A percentile compares a stretch with the other conserved stretches of the same genome.
Conservation (phyloP, 1,140 invertebrate genomes). For the Coboldia fuscipes region DNA sequence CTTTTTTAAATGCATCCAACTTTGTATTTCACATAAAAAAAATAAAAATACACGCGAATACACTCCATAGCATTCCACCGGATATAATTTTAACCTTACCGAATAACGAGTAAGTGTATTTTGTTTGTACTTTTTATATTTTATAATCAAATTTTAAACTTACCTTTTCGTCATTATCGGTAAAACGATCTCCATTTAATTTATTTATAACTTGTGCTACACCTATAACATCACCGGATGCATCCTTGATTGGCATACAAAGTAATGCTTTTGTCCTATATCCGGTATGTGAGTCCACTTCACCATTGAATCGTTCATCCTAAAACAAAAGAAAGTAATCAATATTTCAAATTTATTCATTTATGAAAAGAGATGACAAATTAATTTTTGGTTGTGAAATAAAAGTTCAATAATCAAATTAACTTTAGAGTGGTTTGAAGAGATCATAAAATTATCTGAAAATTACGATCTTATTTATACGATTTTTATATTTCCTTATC, state of each 20-base stretch:
- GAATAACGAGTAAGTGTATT: no score
- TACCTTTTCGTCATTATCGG: slow-evolving; percentile 61
- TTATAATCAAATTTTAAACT: no score
- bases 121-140: no score
- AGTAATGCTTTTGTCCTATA: slow-evolving; percentile 81
- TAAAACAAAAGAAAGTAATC: slow-evolving; percentile 22
- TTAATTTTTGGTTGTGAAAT: not conserved
- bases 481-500: no score
- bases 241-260: slow-evolving; percentile 92
- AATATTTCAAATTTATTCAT: not conserved
- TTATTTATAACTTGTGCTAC: slow-evolving; percentile 96
- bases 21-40: no score
- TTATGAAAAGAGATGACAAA: not conserved
- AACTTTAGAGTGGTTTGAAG: no score
- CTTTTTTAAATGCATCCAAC: no score
- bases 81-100: no score
- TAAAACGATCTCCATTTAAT: slow-evolving; percentile 56
- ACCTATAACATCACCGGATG: slow-evolving; percentile 81
- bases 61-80: no score
- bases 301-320: slow-evolving; percentile 80
- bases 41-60: no score
- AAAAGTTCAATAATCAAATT: not conserved
- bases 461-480: no score
- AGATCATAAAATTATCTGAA: no score
- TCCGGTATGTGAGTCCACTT: slow-evolving; percentile 79